Evolutionary conservation across 1,140 invertebrate genomes (phyloP).

Genomic region (Tyrophagus putrescentiae): DNA sequence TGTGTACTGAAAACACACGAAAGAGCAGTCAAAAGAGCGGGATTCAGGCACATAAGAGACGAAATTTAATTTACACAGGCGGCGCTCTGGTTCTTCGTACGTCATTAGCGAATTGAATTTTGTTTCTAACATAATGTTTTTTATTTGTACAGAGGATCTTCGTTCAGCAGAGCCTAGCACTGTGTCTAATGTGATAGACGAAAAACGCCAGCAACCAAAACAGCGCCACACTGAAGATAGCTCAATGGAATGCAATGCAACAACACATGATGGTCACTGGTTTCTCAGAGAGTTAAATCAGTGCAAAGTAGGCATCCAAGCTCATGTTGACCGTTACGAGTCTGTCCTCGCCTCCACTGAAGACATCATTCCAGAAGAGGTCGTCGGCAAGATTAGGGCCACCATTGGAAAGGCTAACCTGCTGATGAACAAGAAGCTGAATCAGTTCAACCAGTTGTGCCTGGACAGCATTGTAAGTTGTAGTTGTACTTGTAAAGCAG

Average conservation of each 20-base stretch:
- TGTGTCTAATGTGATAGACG: too few relatives aligned
- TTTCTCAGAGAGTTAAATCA: slow-evolving; percentile 52
- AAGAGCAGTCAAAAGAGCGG: too few relatives aligned
- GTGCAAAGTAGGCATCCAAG: slow-evolving; percentile 51
- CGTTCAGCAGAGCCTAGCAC: too few relatives aligned
- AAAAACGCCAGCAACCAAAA: too few relatives aligned
- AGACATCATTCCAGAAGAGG: slow-evolving; percentile 52
- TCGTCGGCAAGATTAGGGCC: slow-evolving; percentile 61
- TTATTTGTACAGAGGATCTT: too few relatives aligned
- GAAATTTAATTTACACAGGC: too few relatives aligned
- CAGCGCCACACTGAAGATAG: not conserved
- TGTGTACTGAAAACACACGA: too few relatives aligned
- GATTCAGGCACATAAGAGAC: too few relatives aligned
- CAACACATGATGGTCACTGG: slow-evolving; percentile 52
- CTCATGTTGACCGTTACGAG: slow-evolving; percentile 49
- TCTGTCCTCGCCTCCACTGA: slow-evolving; percentile 41
- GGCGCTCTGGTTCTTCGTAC: too few relatives aligned
- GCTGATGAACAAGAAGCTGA: slow-evolving; percentile 76
- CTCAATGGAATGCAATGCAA: slow-evolving; percentile 4
- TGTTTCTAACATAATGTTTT: too few relatives aligned
- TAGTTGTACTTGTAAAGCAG: slow-evolving; percentile 1
- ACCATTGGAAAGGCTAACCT: slow-evolving; percentile 79
- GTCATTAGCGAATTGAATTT: too few relatives aligned
- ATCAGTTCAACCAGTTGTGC: slow-evolving; percentile 77
- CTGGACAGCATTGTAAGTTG: slow-evolving; percentile 58